These are phyloP conservation scores for Phortica magna DNA, from an alignment of 2,888 invertebrate species.

Conservation along the genomic window DNA sequence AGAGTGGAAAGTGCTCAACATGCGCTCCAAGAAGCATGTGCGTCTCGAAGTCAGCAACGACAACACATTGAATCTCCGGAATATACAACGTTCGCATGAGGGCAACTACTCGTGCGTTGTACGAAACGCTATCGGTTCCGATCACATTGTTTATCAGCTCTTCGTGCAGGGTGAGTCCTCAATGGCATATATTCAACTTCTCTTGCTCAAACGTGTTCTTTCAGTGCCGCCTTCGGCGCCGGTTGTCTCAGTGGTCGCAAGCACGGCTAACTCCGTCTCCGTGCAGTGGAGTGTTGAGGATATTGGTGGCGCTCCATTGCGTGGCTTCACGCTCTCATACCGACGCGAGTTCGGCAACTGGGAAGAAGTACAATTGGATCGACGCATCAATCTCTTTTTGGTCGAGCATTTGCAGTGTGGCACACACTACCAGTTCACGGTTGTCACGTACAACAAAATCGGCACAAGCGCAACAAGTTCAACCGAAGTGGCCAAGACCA, in stretches of 20 bases:
- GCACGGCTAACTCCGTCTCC: slow-evolving; percentile 79
- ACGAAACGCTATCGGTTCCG: slow-evolving; percentile 79
- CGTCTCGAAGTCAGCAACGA: slow-evolving; percentile 78
- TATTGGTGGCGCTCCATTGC: slow-evolving; percentile 80
- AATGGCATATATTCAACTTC: background rate
- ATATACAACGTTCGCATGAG: slow-evolving; percentile 79
- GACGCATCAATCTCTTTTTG: slow-evolving; percentile 81
- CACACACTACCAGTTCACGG: slow-evolving; percentile 85
- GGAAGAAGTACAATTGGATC: slow-evolving; percentile 80
- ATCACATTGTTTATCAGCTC: slow-evolving; percentile 80
- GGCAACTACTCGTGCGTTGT: slow-evolving; percentile 81
- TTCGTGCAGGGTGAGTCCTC: slow-evolving; percentile 79
- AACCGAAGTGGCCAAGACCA: slow-evolving; percentile 84
- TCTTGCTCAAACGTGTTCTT: slow-evolving; percentile 9
- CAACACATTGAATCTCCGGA: slow-evolving; percentile 79
- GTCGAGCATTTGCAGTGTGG: slow-evolving; percentile 88
- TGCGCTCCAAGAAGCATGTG: slow-evolving; percentile 70
- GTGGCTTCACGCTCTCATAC: slow-evolving; percentile 80
- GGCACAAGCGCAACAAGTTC: slow-evolving; percentile 86
- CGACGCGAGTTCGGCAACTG: slow-evolving; percentile 80
- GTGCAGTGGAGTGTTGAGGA: slow-evolving; percentile 80
- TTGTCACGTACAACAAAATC: slow-evolving; percentile 87
- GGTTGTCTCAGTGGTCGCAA: slow-evolving; percentile 79
- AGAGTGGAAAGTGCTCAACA: slow-evolving; percentile 80
- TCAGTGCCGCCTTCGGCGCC: slow-evolving; percentile 81